Evolutionary conservation across 2,797 vertebrate genomes (phyloP).

Genomic region (Eremophila alpestris): DNA sequence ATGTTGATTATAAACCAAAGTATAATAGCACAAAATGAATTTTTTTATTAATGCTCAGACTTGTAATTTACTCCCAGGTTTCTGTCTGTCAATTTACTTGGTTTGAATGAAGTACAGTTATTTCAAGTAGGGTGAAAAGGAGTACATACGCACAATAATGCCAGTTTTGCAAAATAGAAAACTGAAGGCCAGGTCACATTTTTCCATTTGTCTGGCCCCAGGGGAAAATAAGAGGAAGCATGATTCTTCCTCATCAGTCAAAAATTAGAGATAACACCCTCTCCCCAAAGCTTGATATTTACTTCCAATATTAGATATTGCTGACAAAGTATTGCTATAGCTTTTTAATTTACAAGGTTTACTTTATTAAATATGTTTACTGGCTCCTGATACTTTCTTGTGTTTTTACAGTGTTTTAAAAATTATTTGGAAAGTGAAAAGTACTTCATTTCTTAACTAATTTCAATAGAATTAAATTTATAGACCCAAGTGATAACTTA

Average conservation of each 20-base stretch:
- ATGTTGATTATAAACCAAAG: background rate
- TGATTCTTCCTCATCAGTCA: background rate
- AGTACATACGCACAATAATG: background rate
- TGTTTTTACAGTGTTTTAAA: background rate
- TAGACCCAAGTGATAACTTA: background rate
- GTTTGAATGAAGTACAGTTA: background rate
- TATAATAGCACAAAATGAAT: background rate
- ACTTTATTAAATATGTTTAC: background rate
- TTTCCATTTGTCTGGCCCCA: background rate
- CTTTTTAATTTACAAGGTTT: background rate
- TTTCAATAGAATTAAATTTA: background rate
- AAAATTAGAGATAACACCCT: background rate
- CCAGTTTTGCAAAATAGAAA: background rate
- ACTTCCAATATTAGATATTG: background rate
- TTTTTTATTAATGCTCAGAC: background rate
- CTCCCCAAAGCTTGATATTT: background rate
- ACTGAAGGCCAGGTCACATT: background rate
- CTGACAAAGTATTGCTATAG: background rate
- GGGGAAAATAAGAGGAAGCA: background rate
- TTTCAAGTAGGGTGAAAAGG: background rate
- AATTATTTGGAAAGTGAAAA: background rate
- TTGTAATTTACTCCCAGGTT: background rate
- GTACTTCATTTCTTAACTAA: background rate
- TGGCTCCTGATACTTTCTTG: background rate
- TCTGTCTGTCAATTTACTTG: background rate